Evolutionary conservation across 2,888 invertebrate genomes (phyloP).

Genomic region (Prenolepis imparis): DNA sequence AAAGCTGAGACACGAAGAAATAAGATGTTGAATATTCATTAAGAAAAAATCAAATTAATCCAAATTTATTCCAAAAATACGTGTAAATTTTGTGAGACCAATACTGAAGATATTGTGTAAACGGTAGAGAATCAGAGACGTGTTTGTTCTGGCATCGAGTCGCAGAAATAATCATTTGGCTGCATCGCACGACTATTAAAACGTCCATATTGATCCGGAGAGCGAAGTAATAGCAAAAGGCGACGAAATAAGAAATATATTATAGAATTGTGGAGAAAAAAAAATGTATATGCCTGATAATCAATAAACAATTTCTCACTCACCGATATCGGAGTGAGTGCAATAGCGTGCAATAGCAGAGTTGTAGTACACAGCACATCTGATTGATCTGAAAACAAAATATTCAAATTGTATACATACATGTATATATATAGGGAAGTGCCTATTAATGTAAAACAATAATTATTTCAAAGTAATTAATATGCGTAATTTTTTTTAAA

Average conservation of each 20-base stretch:
- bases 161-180: conserved; percentile 37
- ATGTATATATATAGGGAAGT: no score
- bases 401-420: no score
- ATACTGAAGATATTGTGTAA: neutral
- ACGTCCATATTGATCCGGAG: conserved; percentile 58
- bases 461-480: no score
- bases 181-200: conserved; percentile 39
- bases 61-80: neutral
- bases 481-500: no score
- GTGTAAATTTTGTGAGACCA: neutral
- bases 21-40: neutral
- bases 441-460: no score
- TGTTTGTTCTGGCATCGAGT: neutral
- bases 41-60: neutral
- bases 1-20: neutral
- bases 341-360: no score
- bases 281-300: conserved; percentile 62
- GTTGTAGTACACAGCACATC: no score
- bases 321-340: no score
- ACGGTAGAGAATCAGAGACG: neutral
- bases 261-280: neutral
- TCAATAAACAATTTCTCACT: no score
- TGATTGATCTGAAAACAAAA: no score
- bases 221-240: conserved; percentile 24
- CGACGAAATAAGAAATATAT: conserved; percentile 2